phyloP scores from a whole-genome alignment of 2,888 invertebrate genomes.

The Aspidapion aeneum region DNA sequence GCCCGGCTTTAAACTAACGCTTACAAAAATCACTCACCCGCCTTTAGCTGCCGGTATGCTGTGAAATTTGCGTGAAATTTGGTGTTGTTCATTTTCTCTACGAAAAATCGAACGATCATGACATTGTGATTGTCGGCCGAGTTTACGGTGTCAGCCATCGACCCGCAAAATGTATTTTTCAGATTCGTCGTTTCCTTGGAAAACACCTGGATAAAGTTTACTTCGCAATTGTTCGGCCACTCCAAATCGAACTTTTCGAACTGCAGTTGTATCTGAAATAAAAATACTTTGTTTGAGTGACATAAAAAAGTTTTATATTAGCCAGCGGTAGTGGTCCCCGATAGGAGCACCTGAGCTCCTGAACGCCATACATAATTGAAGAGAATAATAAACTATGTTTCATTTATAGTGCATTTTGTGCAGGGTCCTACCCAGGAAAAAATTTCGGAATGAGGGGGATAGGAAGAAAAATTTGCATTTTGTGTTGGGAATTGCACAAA shows the following conservation, averaged over 20 bases:
- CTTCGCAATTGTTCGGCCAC: conserved; percentile 74
- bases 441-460: too few relatives aligned
- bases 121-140: conserved; percentile 57
- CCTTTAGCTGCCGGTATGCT: conserved; percentile 61
- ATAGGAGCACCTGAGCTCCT: too few relatives aligned
- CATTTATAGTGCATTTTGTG: too few relatives aligned
- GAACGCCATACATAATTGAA: too few relatives aligned
- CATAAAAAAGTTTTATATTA: conserved; percentile 6
- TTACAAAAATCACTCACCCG: too few relatives aligned
- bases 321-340: too few relatives aligned
- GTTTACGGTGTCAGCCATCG: conserved; percentile 73
- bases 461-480: too few relatives aligned
- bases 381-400: too few relatives aligned
- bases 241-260: conserved; percentile 63
- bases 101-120: conserved; percentile 72
- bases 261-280: conserved; percentile 63
- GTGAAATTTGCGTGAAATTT: conserved; percentile 71
- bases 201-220: conserved; percentile 74
- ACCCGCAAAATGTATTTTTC: conserved; percentile 76
- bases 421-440: too few relatives aligned
- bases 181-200: conserved; percentile 60
- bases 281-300: too few relatives aligned
- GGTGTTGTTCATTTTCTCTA: conserved; percentile 59
- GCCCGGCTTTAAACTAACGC: too few relatives aligned
- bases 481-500: too few relatives aligned